Base-by-base conservation (phyloP, 2,888 invertebrate species). In the Lochmaea crataegi region DNA sequence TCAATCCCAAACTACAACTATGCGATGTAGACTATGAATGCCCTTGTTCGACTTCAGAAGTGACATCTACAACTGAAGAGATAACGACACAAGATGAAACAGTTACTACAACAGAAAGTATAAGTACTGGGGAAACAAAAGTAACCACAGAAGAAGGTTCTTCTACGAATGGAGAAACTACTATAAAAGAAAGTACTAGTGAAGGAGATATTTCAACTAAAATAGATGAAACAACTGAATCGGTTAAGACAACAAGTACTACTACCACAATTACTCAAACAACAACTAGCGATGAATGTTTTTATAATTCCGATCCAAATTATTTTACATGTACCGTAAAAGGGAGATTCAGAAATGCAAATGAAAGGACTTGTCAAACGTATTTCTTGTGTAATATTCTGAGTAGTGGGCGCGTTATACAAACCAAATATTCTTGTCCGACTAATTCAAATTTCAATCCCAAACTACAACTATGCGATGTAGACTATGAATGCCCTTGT, bases 261-360 rank as follows among this genome's bases (percentile, higher is more conserved):
- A 16, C n/a, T 6, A n/a, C 6, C n/a, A 14, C 12, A 14, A 48
- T 48, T 2, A n/a, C 12, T 12, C 14, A 12, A 14, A 11, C 48
- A 6, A 51, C 51, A 12, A 4, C 51, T 51, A n/a, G 5, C n/a
- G 51, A 51, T n/a, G 14, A 60, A 38, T 65, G 58, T 58, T 32
- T 2, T 16, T 63, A 51, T n/a, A 32, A 61, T 10, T 10, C 38
- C n/a, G 6, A 70, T 65, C 42, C 70, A 41, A 18, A 45, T 56
- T 60, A 66, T 45, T 78, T 76, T 45, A 68, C 14, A n/a, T 80
- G 80, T 64, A 80, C 85, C 0, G 71, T 85, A 1, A 85, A 83
- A 1, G 89, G 89, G 0, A 84, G 88, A 77, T 89, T 85, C 60
- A 84, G 88, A 0, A 83, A 89, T 77, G 77, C 84, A 2, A 73